Conservation (phyloP, 2,113 vertebrate genomes). For the Datnioides undecimradiatus region DNA sequence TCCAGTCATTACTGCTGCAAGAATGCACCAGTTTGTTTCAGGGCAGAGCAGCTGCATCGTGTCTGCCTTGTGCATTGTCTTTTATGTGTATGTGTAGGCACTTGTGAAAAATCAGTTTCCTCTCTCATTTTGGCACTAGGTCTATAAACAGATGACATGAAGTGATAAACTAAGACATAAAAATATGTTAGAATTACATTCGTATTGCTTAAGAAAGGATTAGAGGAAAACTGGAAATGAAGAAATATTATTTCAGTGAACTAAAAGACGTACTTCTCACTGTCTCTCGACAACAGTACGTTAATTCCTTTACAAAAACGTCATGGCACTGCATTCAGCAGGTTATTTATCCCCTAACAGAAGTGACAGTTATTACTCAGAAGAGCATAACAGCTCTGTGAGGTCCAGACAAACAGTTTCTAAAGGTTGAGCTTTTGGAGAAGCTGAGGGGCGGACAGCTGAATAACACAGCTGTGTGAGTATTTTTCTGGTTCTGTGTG, state of each 20-base stretch:
- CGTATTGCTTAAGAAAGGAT: conserved; percentile 1
- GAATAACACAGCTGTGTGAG: conserved; percentile 29
- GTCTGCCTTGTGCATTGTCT: no score
- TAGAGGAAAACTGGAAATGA: not conserved
- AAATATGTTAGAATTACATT: not conserved
- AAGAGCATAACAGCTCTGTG: conserved; percentile 8
- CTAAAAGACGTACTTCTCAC: not conserved
- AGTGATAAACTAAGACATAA: not conserved
- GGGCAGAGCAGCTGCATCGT: not conserved
- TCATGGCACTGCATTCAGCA: not conserved
- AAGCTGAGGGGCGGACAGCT: conserved; percentile 2
- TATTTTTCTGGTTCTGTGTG: conserved; percentile 10
- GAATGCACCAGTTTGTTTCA: not conserved
- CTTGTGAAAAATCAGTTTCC: not conserved
- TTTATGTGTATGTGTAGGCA: no score
- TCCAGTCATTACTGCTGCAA: no score
- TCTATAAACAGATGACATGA: no score
- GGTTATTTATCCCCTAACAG: conserved; percentile 13
- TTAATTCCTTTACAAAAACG: conserved; percentile 12
- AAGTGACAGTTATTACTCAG: conserved; percentile 24
- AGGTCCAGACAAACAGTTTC: conserved; percentile 13
- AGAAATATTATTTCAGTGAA: conserved; percentile 1
- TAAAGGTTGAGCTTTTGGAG: not conserved
- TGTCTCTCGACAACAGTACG: not conserved
- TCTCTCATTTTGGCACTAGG: no score